These are phyloP conservation scores for Drosophila stalkeri DNA, from an alignment of 2,888 invertebrate genomes.

Conservation along the genomic window DNA sequence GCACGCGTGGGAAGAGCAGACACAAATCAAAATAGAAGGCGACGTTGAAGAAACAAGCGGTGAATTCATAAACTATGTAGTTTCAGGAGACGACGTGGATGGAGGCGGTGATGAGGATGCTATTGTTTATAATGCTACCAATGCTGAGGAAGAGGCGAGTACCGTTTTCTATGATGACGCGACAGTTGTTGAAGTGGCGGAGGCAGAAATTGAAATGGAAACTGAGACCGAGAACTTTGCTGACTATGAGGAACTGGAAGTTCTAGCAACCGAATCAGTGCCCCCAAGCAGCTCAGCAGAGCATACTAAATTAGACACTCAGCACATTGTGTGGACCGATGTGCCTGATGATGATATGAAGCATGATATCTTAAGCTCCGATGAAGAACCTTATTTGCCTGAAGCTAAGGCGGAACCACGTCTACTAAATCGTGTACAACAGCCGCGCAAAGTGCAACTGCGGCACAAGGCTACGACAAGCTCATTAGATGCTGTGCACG, in stretches of 20 bases:
- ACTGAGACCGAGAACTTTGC: conserved; percentile 63
- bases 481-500: conserved; percentile 3
- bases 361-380: conserved; percentile 49
- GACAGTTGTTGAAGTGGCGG: conserved; percentile 39
- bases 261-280: conserved; percentile 39
- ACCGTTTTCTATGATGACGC: conserved; percentile 38
- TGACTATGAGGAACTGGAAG: conserved; percentile 59
- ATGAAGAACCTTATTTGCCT: conserved; percentile 47
- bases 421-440: conserved; percentile 32
- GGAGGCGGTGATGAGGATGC: conserved; percentile 52
- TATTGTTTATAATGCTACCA: conserved; percentile 47
- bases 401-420: conserved; percentile 36
- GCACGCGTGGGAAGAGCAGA: conserved; percentile 58
- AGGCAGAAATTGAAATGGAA: conserved; percentile 56
- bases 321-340: conserved; percentile 23
- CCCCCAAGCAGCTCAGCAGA: neutral
- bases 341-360: conserved; percentile 30
- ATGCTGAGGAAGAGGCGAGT: conserved; percentile 38
- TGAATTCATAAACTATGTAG: conserved; percentile 58
- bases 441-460: conserved; percentile 42
- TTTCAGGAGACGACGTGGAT: conserved; percentile 61
- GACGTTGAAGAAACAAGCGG: conserved; percentile 18
- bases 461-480: conserved; percentile 12
- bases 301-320: conserved; percentile 3
- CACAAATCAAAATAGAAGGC: conserved; percentile 50